A percentile compares a stretch with the other conserved stretches of the same genome.
phyloP scores from a whole-genome alignment of 2,113 vertebrate genomes.

The Cavia porcellus region DNA sequence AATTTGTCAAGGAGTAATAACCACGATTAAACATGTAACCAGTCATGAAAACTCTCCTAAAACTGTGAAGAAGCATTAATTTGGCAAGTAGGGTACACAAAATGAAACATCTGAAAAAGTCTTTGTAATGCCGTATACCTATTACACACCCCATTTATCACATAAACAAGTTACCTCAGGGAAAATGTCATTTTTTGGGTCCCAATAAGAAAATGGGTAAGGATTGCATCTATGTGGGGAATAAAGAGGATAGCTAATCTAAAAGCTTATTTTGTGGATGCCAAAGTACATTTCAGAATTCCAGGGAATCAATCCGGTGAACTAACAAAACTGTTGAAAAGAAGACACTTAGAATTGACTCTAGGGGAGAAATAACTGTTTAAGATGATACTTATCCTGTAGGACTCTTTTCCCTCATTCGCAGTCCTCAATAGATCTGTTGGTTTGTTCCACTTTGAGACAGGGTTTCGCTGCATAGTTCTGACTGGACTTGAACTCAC shows the following conservation, averaged over 20 bases:
- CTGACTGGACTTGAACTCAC: background rate
- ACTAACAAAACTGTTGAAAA: fast-evolving
- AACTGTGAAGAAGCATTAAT: background rate
- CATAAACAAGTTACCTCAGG: background rate
- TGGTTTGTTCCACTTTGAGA: background rate
- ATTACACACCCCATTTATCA: background rate
- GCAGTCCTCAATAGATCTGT: background rate
- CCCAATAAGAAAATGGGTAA: background rate
- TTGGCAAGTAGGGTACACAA: background rate
- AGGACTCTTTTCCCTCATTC: background rate
- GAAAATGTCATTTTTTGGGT: too few relatives aligned
- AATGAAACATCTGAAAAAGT: background rate
- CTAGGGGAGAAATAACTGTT: background rate
- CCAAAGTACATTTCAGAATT: background rate
- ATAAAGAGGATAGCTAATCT: background rate
- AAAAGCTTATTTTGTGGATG: background rate
- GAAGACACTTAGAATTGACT: background rate
- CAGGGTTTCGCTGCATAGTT: background rate
- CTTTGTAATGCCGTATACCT: background rate
- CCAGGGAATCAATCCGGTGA: background rate
- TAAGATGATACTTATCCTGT: background rate
- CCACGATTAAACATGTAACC: background rate
- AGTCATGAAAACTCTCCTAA: background rate
- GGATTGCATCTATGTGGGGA: background rate
- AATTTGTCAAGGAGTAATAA: background rate